These are phyloP conservation scores for Meloidogyne exigua DNA, from an alignment of 1,140 invertebrate species.

Conservation along the genomic window DNA sequence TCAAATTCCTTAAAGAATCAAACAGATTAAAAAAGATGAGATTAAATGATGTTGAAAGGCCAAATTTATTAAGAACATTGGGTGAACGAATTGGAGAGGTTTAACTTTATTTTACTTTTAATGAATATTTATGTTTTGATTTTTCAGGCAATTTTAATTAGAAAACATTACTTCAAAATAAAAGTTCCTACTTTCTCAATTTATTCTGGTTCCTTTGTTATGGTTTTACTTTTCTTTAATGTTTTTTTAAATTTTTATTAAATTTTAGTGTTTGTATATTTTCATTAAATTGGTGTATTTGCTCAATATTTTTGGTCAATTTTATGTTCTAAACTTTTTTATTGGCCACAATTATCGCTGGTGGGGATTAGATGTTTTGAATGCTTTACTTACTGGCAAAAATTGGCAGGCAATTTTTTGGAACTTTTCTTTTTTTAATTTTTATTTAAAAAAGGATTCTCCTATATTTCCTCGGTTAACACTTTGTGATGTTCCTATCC, in stretches of 20 bases:
- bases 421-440: too few species aligned
- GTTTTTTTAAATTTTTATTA: not conserved
- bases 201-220: not conserved
- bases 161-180: not conserved
- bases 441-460: not conserved
- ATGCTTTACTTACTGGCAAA: conserved; percentile 61
- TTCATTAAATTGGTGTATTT: conserved; percentile 66
- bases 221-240: too few species aligned
- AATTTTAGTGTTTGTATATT: conserved; percentile 61
- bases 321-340: conserved; percentile 66
- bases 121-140: not conserved
- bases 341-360: conserved; percentile 65
- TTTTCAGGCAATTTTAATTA: not conserved
- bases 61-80: not conserved
- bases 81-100: not conserved
- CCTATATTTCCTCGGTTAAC: conserved; percentile 2
- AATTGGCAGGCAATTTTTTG: conserved; percentile 58
- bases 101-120: not conserved
- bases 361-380: conserved; percentile 65
- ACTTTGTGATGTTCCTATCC: conserved; percentile 45
- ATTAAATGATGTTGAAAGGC: not conserved
- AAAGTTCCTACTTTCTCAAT: not conserved
- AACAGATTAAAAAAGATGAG: conserved; percentile 1
- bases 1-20: not conserved
- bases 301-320: conserved; percentile 65